Conservation (phyloP, 2,888 invertebrate genomes). For the Rhingia campestris region DNA sequence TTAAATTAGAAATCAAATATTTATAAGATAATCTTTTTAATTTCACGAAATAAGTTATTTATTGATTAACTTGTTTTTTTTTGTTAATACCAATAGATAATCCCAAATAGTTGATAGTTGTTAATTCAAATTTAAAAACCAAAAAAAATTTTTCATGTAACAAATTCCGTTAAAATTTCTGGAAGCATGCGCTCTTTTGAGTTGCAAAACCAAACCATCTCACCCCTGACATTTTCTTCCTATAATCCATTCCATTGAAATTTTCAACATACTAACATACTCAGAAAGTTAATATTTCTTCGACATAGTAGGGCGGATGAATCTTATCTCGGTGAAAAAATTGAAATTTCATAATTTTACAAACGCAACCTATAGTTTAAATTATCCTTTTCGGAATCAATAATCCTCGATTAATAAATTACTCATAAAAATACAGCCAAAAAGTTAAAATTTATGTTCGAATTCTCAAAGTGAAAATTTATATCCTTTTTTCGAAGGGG, state of each 20-base stretch:
- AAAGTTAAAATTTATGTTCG: background rate
- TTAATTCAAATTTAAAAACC: background rate
- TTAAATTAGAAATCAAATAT: no score
- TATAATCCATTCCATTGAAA: slow-evolving; percentile 56
- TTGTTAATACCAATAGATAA: background rate
- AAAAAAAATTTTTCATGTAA: background rate
- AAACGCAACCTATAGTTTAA: slow-evolving; percentile 19
- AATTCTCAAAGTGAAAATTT: slow-evolving; percentile 37
- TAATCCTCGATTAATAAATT: background rate
- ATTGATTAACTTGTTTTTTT: background rate
- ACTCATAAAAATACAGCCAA: background rate
- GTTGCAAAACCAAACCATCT: background rate
- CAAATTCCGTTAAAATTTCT: background rate
- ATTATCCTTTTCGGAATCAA: slow-evolving; percentile 3
- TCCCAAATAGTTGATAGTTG: background rate
- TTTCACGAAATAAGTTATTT: no score
- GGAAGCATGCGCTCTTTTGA: slow-evolving; percentile 8
- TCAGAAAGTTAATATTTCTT: slow-evolving; percentile 65
- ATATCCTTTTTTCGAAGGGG: background rate
- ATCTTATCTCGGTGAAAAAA: slow-evolving; percentile 64
- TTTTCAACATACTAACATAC: slow-evolving; percentile 68
- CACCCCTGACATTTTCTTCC: slow-evolving; percentile 60
- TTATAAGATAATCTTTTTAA: no score
- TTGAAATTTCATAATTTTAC: slow-evolving; percentile 54
- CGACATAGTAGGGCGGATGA: slow-evolving; percentile 66